Evolutionary conservation across 2,113 vertebrate genomes (phyloP), one percentile per base, ranked within the genome.

Genomic region (Gyps fulvus): DNA sequence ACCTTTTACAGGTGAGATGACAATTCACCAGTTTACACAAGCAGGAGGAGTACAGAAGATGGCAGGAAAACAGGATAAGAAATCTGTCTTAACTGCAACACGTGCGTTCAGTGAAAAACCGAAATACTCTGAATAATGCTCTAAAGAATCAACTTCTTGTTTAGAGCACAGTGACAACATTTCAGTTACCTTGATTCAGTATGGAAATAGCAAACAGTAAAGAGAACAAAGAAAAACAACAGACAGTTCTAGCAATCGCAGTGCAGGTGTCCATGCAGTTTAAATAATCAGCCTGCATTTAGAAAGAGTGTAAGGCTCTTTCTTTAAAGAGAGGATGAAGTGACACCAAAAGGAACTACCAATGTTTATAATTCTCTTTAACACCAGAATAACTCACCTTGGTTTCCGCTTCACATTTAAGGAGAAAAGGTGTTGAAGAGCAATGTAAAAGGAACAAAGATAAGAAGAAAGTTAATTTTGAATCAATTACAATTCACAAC

Each of bases 371-470:
- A 72, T 83, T 83, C 83, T 65, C 74, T 87, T 86, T 45, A 82
- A 90, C 7, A 47, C 19, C 34, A 47, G 86, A 94, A 61, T 61
- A 88, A 97, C 98, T 98, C 77, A 98, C 98, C 98, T 97, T 97
- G 97, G 90, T 58, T 87, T 96, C 87, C 87, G 92, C 97, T 98
- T 95, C 76, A 70, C 18, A 26, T 95, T 76, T 86, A 88, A 94
- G 43, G 40, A 82, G 55, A 74, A 89, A 80, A 74, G 87, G 82
- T 67, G 83, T 92, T 81, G 89, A 83, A 34, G 4, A 83, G 65
- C 65, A 89, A 42, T 25, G 70, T 70, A 89, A 96, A 97, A 95
- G 27, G 50, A 95, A 70, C 16, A 89, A 93, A 94, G 54, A 95
- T 57, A 52, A 93, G 61, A 97, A 96, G 7, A 84, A 83, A 73